Base-by-base conservation (phyloP, 92 coral and sea anemone species). In the Palythoa heliodiscus region DNA sequence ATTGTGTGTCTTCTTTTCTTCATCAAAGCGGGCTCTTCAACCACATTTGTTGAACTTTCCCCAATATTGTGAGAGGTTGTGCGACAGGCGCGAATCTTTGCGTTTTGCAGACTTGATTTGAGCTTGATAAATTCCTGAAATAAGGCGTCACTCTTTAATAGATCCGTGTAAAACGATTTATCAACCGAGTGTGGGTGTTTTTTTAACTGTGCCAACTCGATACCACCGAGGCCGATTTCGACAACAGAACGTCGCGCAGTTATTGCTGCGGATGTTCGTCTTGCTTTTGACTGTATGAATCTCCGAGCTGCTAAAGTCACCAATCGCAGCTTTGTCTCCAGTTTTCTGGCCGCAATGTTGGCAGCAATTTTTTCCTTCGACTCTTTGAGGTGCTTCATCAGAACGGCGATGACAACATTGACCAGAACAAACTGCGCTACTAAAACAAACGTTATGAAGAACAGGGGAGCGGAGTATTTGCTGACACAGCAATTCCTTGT, bases 351-450 rank as follows among this genome's bases (percentile, higher is more conserved):
- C 68, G 95, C 93, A 85, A 95, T 73, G n/a, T 89, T 92, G 25
- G 98, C 98, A 0, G 99, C 99, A 60, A 96, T 86, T 75, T 96
- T 96, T 83, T 96, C 98, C 73, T 95, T 93, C 1, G 99, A 96
- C 73, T 95, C 99, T 77, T 96, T 96, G 61, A 96, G 82, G 70
- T 96, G 98, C 82, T 96, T 96, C 99, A 96, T 95, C 0, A 96
- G 98, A 9, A 96, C 99, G 53, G 99, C 99, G n/a, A 96, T 93
- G 64, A 96, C 95, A 23, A 96, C 99, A 82, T 96, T 96, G 53
- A 96, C 95, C 53, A 96, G 86, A 40, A 96, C 99, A 87, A 96
- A 96, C 92, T 96, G 99, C 37, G 99, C 98, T 70, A 94, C 96
- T 87, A 96, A 89, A 19, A 96, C 99, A 52, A 96, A 96, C 16